Conservation (phyloP, 1,140 invertebrate genomes). For the Drosophila jambulina region DNA sequence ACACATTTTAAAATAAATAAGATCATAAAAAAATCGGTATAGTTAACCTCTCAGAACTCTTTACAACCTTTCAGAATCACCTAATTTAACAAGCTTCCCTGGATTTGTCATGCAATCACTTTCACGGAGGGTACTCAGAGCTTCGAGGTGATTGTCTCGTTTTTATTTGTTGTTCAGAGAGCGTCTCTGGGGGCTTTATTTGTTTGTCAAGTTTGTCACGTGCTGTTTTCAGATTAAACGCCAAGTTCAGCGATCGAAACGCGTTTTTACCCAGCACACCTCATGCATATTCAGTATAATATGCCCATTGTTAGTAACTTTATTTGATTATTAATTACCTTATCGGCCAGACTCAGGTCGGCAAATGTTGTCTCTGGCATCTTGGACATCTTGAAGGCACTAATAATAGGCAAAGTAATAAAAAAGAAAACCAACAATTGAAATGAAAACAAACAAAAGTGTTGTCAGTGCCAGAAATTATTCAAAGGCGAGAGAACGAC, state of each 20-base stretch:
- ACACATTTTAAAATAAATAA: background rate
- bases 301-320: slow-evolving; percentile 14
- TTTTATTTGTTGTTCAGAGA: slow-evolving; percentile 22
- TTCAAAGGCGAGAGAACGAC: slow-evolving; percentile 48
- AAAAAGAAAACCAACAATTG: slow-evolving; percentile 1
- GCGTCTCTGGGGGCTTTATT: slow-evolving; percentile 23
- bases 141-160: slow-evolving; percentile 23
- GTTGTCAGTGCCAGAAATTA: slow-evolving; percentile 40
- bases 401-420: slow-evolving; percentile 3
- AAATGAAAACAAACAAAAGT: slow-evolving; percentile 38
- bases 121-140: slow-evolving; percentile 33
- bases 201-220: slow-evolving; percentile 47
- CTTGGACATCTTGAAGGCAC: slow-evolving; percentile 61
- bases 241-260: slow-evolving; percentile 35
- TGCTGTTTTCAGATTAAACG: slow-evolving; percentile 44
- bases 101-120: slow-evolving; percentile 20
- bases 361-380: slow-evolving; percentile 75
- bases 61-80: background rate
- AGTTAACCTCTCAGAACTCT: background rate
- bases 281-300: slow-evolving; percentile 22
- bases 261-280: slow-evolving; percentile 17
- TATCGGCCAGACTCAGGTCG: slow-evolving; percentile 79
- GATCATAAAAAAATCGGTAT: background rate
- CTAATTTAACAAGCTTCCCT: background rate
- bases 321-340: slow-evolving; percentile 53